phyloP scores from a whole-genome alignment of 2,888 invertebrate genomes.

The Acrocyrtus sp. region DNA sequence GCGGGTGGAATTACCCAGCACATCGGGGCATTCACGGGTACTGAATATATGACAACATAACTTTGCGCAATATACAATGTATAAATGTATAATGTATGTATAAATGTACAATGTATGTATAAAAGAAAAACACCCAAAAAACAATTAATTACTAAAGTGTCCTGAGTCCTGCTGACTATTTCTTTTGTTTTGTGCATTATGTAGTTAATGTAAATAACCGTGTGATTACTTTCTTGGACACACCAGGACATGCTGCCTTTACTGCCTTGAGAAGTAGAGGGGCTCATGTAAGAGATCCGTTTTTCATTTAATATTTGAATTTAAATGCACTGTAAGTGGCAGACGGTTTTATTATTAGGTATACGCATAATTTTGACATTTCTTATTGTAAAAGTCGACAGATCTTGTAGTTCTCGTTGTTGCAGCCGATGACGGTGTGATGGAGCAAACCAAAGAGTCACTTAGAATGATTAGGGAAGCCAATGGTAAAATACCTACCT shows the following conservation, averaged over 20 bases:
- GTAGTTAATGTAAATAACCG: slow-evolving; percentile 13
- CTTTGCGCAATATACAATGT: too few relatives aligned
- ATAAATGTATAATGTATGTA: background rate
- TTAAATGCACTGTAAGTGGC: background rate
- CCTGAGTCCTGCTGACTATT: background rate
- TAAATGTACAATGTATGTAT: background rate
- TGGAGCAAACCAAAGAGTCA: slow-evolving; percentile 96
- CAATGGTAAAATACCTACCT: slow-evolving; percentile 70
- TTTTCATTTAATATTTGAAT: background rate
- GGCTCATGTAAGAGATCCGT: slow-evolving; percentile 78
- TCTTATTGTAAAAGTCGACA: slow-evolving; percentile 71
- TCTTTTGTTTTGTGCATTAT: background rate
- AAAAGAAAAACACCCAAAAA: background rate
- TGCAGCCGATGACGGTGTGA: slow-evolving; percentile 98
- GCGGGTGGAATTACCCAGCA: slow-evolving; percentile 99
- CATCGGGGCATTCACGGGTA: slow-evolving; percentile 94
- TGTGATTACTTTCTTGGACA: slow-evolving; percentile 92
- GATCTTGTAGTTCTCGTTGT: slow-evolving; percentile 96
- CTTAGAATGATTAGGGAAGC: slow-evolving; percentile 86
- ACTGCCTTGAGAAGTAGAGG: slow-evolving; percentile 92
- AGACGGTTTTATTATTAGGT: too few relatives aligned
- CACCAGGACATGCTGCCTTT: slow-evolving; percentile 99
- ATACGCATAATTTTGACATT: too few relatives aligned
- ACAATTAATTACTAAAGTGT: background rate
- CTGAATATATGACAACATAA: background rate